These are phyloP conservation scores for Spilarctia lutea DNA, from an alignment of 2,888 invertebrate genomes.

Conservation along the genomic window DNA sequence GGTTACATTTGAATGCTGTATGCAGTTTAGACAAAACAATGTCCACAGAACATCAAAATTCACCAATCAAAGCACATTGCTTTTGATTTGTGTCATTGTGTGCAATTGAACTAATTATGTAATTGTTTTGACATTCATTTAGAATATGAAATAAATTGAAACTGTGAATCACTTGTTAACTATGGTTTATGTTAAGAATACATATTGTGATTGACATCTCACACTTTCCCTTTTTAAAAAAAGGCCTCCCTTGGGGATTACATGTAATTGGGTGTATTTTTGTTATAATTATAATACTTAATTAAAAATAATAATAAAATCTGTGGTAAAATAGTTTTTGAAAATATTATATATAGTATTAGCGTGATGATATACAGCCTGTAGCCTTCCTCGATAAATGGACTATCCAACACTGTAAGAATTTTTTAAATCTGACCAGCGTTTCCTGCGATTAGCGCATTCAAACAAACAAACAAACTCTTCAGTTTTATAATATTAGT, in stretches of 20 bases:
- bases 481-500: too few relatives aligned
- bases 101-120: slow-evolving; percentile 73
- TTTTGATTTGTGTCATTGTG: slow-evolving; percentile 69
- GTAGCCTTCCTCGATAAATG: too few relatives aligned
- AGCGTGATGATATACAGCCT: too few relatives aligned
- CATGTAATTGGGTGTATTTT: too few relatives aligned
- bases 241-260: too few relatives aligned
- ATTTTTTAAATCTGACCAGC: too few relatives aligned
- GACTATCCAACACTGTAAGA: too few relatives aligned
- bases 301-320: not conserved
- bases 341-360: too few relatives aligned
- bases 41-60: slow-evolving; percentile 53
- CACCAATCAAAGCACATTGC: slow-evolving; percentile 74
- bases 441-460: too few relatives aligned
- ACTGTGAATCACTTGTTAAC: slow-evolving; percentile 11
- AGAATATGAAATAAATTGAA: slow-evolving; percentile 25
- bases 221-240: too few relatives aligned
- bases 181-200: not conserved
- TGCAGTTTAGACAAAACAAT: slow-evolving; percentile 44
- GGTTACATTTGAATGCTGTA: slow-evolving; percentile 14
- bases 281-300: not conserved
- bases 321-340: too few relatives aligned
- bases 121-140: slow-evolving; percentile 61
- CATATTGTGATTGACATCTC: not conserved
- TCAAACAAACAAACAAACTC: too few relatives aligned